These are phyloP conservation scores for Onthophagus sagittarius DNA, from an alignment of 2,888 invertebrate species.

Conservation along the genomic window DNA sequence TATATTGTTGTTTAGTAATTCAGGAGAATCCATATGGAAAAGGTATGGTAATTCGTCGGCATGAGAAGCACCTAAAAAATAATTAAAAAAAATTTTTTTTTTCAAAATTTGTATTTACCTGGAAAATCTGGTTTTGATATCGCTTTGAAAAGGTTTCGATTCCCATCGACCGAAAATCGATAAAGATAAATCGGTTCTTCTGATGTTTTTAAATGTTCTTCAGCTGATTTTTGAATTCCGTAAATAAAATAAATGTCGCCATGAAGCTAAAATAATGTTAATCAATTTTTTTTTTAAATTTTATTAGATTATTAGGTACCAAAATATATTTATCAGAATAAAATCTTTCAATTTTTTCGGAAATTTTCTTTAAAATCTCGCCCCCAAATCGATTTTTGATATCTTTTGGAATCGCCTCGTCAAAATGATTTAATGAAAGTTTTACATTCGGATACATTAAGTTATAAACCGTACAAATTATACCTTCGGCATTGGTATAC, in stretches of 20 bases:
- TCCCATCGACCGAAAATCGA: slow-evolving; percentile 35
- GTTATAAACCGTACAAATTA: slow-evolving; percentile 34
- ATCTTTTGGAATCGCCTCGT: slow-evolving; percentile 29
- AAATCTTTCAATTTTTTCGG: slow-evolving; percentile 34
- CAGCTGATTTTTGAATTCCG: slow-evolving; percentile 32
- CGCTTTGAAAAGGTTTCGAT: slow-evolving; percentile 30
- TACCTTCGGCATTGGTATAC: slow-evolving; percentile 40
- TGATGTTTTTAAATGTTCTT: slow-evolving; percentile 33
- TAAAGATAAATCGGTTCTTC: slow-evolving; percentile 38
- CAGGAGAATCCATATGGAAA: slow-evolving; percentile 28
- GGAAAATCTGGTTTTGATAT: slow-evolving; percentile 29
- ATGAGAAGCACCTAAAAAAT: slow-evolving; percentile 25
- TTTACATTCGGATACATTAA: neutral
- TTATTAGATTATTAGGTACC: slow-evolving; percentile 28
- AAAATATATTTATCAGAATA: slow-evolving; percentile 36
- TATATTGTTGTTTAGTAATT: slow-evolving; percentile 19
- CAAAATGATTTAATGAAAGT: slow-evolving; percentile 18
- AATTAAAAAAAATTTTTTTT: neutral
- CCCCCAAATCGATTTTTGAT: slow-evolving; percentile 34
- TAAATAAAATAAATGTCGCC: slow-evolving; percentile 39
- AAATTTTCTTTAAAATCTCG: slow-evolving; percentile 32
- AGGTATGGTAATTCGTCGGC: slow-evolving; percentile 34
- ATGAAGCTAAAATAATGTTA: slow-evolving; percentile 29
- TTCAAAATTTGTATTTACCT: slow-evolving; percentile 23
- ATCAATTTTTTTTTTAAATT: slow-evolving; percentile 23